A percentile compares a stretch with the other conserved stretches of the same genome.
phyloP scores from a whole-genome alignment of 2,888 invertebrate species.

The Epistrophe eligans region DNA sequence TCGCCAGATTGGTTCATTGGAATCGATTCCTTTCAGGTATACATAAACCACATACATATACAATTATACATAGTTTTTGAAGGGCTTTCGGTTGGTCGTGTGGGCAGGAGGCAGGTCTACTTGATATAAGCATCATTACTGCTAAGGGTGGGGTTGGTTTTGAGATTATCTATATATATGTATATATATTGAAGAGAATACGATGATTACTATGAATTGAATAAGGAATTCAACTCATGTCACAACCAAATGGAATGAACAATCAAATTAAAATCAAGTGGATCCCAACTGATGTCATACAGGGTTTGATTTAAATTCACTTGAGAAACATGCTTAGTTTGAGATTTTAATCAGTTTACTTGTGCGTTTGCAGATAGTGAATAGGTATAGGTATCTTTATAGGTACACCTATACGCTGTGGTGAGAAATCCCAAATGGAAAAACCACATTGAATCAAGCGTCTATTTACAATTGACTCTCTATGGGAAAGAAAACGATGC shows the following conservation, averaged over 20 bases:
- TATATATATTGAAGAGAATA: slow-evolving; percentile 36
- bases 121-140: slow-evolving; percentile 22
- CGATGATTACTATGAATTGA: slow-evolving; percentile 1
- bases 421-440: slow-evolving; percentile 18
- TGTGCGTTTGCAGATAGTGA: slow-evolving; percentile 21
- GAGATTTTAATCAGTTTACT: slow-evolving; percentile 67
- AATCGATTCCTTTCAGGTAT: slow-evolving; percentile 91
- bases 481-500: slow-evolving; percentile 41
- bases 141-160: slow-evolving; percentile 26
- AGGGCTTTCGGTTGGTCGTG: slow-evolving; percentile 6
- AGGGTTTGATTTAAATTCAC: slow-evolving; percentile 65
- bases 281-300: slow-evolving; percentile 73
- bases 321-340: slow-evolving; percentile 40
- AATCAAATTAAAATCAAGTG: slow-evolving; percentile 77
- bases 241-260: slow-evolving; percentile 55
- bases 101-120: background rate
- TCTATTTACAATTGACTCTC: slow-evolving; percentile 16
- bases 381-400: background rate
- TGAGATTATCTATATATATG: slow-evolving; percentile 46
- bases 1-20: slow-evolving; percentile 98
- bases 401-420: background rate
- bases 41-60: background rate
- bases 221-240: slow-evolving; percentile 21
- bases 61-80: background rate
- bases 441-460: background rate